These are phyloP conservation scores for Equus quagga DNA, from an alignment of 2,113 vertebrate genomes.

Conservation along the genomic window DNA sequence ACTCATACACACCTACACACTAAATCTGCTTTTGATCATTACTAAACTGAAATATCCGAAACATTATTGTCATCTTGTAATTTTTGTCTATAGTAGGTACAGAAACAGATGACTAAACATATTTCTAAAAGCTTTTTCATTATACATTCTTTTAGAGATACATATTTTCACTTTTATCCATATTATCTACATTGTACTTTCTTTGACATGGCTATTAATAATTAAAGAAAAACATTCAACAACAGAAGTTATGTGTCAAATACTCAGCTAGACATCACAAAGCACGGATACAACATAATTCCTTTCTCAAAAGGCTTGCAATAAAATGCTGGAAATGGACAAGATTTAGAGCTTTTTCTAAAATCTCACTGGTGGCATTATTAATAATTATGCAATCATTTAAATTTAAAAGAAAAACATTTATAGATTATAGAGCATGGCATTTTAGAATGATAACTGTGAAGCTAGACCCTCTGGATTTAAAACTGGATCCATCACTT, in stretches of 20 bases:
- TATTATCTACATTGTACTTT: neutral
- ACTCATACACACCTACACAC: neutral
- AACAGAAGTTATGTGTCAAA: neutral
- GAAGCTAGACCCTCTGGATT: neutral
- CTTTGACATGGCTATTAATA: neutral
- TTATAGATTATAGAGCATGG: neutral
- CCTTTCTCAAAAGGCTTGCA: neutral
- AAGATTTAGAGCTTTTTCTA: neutral
- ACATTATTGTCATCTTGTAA: neutral
- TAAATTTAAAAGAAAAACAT: neutral
- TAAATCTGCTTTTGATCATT: neutral
- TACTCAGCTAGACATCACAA: neutral
- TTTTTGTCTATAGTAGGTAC: neutral
- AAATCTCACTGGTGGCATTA: neutral
- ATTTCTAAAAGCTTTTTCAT: neutral
- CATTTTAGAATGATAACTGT: neutral
- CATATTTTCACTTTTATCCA: neutral
- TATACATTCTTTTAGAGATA: neutral
- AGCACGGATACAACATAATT: neutral
- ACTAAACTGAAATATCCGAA: neutral
- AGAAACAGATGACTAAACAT: neutral
- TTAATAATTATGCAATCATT: neutral
- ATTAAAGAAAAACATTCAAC: neutral
- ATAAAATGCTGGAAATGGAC: neutral
- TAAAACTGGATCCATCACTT: neutral